Percentiles rank a stretch among this genome's conserved stretches.
Evolutionary conservation across 2,113 vertebrate genomes (phyloP).

Genomic region (Herpailurus yagouaroundi): DNA sequence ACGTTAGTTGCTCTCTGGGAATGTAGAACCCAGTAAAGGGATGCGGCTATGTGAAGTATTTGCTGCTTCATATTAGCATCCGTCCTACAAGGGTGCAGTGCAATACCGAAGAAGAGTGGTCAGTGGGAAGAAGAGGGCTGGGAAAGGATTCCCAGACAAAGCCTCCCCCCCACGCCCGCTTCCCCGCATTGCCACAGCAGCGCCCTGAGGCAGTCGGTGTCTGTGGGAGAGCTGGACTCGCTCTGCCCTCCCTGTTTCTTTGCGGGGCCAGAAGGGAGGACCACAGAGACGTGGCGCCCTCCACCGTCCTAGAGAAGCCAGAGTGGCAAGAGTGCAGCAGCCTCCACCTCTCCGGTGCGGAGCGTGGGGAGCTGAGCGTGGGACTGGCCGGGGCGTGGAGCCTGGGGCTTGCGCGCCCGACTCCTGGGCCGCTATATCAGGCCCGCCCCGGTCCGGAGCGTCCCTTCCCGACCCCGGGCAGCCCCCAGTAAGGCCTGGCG

Average conservation of each 20-base stretch:
- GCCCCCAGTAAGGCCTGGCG: fast-evolving
- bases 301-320: conserved; percentile 16
- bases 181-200: fast-evolving
- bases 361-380: neutral
- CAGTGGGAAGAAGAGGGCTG: neutral
- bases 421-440: neutral
- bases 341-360: fast-evolving
- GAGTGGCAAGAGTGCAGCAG: neutral
- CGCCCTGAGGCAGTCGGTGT: fast-evolving
- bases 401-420: fast-evolving
- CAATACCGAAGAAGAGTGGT: neutral
- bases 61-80: neutral
- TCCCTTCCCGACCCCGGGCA: neutral
- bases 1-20: neutral
- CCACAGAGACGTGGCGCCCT: conserved; percentile 38
- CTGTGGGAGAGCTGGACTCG: too few relatives aligned
- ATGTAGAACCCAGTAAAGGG: neutral
- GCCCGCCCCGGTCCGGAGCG: neutral
- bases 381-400: neutral
- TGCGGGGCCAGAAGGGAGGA: neutral
- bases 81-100: neutral
- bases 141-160: too few relatives aligned
- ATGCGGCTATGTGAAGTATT: neutral
- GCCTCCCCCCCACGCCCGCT: neutral
- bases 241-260: neutral